phyloP scores from a whole-genome alignment of 37 sponge, comb jelly and placozoan species.

The Cladorhizidae sp. region DNA sequence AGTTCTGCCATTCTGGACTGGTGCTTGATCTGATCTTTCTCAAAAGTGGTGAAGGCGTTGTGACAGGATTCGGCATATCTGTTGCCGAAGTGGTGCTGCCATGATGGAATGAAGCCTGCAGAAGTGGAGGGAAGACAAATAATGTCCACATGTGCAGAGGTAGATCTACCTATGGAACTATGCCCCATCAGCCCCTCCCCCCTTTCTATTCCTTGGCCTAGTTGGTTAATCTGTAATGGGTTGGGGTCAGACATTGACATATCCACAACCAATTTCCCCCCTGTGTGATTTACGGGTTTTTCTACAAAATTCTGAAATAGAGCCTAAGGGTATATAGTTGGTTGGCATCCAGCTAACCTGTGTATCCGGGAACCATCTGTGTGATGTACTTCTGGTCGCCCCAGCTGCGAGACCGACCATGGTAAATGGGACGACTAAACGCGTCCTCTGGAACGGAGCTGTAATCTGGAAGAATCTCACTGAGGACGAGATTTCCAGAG shows the following conservation, averaged over 20 bases:
- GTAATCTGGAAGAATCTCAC: slow-evolving; percentile 67
- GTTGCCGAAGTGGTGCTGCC: slow-evolving; percentile 81
- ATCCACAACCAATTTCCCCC: no score
- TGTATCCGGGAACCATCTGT: slow-evolving; percentile 96
- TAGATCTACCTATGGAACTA: not conserved
- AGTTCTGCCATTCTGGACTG: slow-evolving; percentile 50
- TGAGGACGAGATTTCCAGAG: slow-evolving; percentile 79
- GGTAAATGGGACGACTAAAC: slow-evolving; percentile 26
- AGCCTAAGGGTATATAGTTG: no score
- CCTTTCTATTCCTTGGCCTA: no score
- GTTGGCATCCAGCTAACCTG: slow-evolving; percentile 56
- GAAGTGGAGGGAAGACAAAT: not conserved
- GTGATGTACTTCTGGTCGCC: slow-evolving; percentile 81
- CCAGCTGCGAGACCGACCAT: slow-evolving; percentile 51
- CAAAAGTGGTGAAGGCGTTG: slow-evolving; percentile 78
- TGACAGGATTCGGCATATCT: slow-evolving; percentile 92
- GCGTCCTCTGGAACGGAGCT: slow-evolving; percentile 20
- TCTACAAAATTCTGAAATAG: no score
- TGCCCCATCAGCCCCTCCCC: not conserved
- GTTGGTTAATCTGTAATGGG: no score
- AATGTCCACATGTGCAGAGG: not conserved
- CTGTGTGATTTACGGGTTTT: no score
- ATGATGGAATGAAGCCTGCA: slow-evolving; percentile 89
- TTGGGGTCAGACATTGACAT: no score
- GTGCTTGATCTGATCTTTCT: slow-evolving; percentile 75